Conservation (phyloP, 2,888 invertebrate species). For the Agonopterix alstromeriana region DNA sequence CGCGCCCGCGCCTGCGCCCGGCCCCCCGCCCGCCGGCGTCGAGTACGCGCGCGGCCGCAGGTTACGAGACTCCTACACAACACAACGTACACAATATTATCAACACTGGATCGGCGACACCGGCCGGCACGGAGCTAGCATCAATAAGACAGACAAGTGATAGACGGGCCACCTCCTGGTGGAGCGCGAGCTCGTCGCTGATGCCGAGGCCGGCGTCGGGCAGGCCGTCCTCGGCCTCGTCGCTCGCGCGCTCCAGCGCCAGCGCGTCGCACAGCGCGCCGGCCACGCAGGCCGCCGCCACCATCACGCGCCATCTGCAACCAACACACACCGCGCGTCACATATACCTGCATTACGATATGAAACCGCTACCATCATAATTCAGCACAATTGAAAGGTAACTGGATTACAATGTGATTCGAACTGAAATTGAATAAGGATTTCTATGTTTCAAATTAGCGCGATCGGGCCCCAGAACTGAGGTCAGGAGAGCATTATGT, state of each 20-base stretch:
- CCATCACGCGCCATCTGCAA: background rate
- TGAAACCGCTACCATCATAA: too few relatives aligned
- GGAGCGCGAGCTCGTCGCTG: conserved; percentile 48
- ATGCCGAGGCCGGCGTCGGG: conserved; percentile 54
- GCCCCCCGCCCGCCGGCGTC: conserved; percentile 22
- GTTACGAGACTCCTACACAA: conserved; percentile 62
- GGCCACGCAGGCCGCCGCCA: background rate
- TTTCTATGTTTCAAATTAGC: too few relatives aligned
- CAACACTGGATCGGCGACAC: background rate
- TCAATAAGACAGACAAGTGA: too few relatives aligned
- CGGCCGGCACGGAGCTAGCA: background rate
- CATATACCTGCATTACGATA: too few relatives aligned
- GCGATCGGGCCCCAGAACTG: too few relatives aligned
- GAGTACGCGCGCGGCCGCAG: conserved; percentile 66
- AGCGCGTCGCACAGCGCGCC: conserved; percentile 17
- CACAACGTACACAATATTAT: background rate
- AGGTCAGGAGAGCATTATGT: too few relatives aligned
- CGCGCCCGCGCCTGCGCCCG: background rate
- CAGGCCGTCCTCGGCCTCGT: conserved; percentile 47
- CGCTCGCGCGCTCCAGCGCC: conserved; percentile 33
- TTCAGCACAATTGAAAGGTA: too few relatives aligned
- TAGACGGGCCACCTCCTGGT: conserved; percentile 45
- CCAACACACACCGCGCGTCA: background rate
- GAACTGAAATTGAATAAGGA: too few relatives aligned
- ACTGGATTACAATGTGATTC: too few relatives aligned